Base-by-base conservation (phyloP, 2,888 invertebrate species). In the Eilema griseolum region DNA sequence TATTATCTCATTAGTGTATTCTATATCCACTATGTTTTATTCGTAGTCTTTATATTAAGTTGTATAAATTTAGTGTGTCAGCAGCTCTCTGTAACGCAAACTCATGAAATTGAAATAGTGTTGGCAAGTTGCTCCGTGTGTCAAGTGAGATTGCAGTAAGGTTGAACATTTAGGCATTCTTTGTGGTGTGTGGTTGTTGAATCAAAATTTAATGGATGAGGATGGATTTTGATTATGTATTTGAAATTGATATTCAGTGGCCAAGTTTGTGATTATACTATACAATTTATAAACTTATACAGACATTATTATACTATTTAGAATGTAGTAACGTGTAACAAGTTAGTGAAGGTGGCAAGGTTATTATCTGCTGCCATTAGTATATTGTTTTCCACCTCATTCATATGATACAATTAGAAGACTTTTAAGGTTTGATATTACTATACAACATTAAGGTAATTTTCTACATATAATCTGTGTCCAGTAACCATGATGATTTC, bases 201-300 rank as follows among this genome's bases (percentile, higher is more conserved):
- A 76, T 77, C 76, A 68, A 84, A 83, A 83, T 82, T 85, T 69
- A 79, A 74, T 75, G 74, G 74, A 80, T 77, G 75, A 78, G 82
- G 72, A 80, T 77, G 80, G 72, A 79, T 80, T 82, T 66, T 57
- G 65, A 76, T 78, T 73, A 61, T 56, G 70, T 80, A 81, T 84
- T 83, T 83, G 69, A 84, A 86, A 85, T 83, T 86, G 78, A 83
- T 87, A 89, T 88, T 87, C 88, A 89, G 91, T 88, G 92, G 94
- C 95, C 94, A 94, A 94, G 66, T 91, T 94, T 92, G 93, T 90
- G 86, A 92, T 90, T 90, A 90, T 88, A 87, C 83, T 94, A 92
- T 94, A 94, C 93, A 92, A 87, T 93, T 93, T 93, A 91, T 93
- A 93, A 92, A 92, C 91, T 89, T 94, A 93, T 94, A 94, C 92